phyloP scores from a whole-genome alignment of 2,888 invertebrate species.

The Neoscelio sp. region DNA sequence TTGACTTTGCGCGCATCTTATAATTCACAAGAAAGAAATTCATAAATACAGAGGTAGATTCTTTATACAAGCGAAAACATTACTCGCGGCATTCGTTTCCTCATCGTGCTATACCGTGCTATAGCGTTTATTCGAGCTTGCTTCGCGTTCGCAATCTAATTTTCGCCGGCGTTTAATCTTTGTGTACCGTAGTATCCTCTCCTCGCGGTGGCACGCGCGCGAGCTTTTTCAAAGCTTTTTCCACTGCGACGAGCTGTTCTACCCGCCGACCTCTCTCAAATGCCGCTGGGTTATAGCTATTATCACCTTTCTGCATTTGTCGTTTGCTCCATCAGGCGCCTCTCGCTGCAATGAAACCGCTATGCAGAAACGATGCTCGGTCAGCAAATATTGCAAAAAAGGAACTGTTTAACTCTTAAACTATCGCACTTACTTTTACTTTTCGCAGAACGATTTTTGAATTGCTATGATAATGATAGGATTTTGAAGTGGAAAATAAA shows the following conservation, averaged over 20 bases:
- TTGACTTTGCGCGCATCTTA: slow-evolving; percentile 1
- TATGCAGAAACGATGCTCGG: slow-evolving; percentile 58
- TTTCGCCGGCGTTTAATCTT: slow-evolving; percentile 80
- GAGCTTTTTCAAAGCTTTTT: slow-evolving; percentile 74
- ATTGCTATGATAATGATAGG: no score
- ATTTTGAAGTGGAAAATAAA: no score
- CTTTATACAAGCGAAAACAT: slow-evolving; percentile 43
- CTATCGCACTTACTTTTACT: neutral
- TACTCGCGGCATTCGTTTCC: slow-evolving; percentile 67
- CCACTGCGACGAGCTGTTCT: slow-evolving; percentile 54
- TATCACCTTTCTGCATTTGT: slow-evolving; percentile 73
- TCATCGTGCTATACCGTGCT: slow-evolving; percentile 53
- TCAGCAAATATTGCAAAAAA: slow-evolving; percentile 19
- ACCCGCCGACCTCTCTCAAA: slow-evolving; percentile 69
- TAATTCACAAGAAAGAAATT: neutral
- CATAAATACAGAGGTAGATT: slow-evolving; percentile 41
- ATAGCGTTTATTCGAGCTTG: slow-evolving; percentile 64
- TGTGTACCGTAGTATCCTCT: slow-evolving; percentile 69
- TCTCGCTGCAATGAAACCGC: slow-evolving; percentile 39
- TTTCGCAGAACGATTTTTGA: neutral
- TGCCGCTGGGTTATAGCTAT: slow-evolving; percentile 71
- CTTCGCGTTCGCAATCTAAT: slow-evolving; percentile 79
- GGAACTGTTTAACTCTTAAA: slow-evolving; percentile 19
- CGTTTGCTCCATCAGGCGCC: slow-evolving; percentile 67
- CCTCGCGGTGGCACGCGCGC: slow-evolving; percentile 72